phyloP scores from a whole-genome alignment of 2,797 vertebrate species.

The Crocidura indochinensis region DNA sequence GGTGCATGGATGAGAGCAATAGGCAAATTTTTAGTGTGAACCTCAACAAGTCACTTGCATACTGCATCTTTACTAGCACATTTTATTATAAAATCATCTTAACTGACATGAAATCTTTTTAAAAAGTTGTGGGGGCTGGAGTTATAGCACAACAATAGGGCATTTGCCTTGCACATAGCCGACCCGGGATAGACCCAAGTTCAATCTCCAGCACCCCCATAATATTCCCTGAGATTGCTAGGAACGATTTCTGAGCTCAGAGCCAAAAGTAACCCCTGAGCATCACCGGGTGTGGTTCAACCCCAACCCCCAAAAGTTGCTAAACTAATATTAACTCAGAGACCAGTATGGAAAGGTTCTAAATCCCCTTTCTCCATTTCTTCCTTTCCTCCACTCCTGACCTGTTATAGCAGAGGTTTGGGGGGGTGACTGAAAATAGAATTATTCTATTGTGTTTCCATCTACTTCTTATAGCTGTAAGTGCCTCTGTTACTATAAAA shows the following conservation, averaged over 20 bases:
- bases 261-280: too few species aligned
- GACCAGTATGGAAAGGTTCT: slow-evolving; percentile 14
- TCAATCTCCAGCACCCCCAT: too few species aligned
- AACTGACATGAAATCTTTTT: too few species aligned
- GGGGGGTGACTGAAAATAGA: slow-evolving; percentile 55
- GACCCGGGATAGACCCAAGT: too few species aligned
- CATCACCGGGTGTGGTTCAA: too few species aligned
- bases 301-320: too few species aligned
- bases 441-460: slow-evolving; percentile 29
- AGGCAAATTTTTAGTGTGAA: neutral
- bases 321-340: slow-evolving; percentile 36
- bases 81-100: slow-evolving; percentile 58
- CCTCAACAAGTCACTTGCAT: slow-evolving; percentile 25
- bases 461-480: slow-evolving; percentile 57
- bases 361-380: slow-evolving; percentile 49
- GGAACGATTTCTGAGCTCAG: too few species aligned
- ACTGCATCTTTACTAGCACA: neutral
- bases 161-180: too few species aligned
- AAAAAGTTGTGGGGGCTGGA: too few species aligned
- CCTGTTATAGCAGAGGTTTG: slow-evolving; percentile 25
- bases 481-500: slow-evolving; percentile 67
- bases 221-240: too few species aligned
- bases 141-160: too few species aligned
- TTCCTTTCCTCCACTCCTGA: slow-evolving; percentile 53
- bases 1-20: neutral